Percentiles rank a stretch among this genome's conserved stretches.
Conservation (phyloP, 2,113 vertebrate species). For the Cyprinus carpio region DNA sequence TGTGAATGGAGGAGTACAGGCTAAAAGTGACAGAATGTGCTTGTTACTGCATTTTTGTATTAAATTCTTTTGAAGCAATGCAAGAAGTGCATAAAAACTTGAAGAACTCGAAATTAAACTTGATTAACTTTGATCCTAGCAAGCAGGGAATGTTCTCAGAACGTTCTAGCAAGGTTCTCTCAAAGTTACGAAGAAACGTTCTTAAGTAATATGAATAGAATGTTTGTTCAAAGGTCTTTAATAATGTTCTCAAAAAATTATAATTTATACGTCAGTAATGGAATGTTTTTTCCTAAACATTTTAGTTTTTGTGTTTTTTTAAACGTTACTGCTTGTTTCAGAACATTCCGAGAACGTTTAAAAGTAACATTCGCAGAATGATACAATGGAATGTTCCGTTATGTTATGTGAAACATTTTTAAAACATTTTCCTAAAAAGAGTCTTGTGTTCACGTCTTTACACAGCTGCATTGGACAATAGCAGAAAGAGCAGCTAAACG, state of each 20-base stretch:
- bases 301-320: too few species aligned
- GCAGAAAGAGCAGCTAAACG: slow-evolving; percentile 20
- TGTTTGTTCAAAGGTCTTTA: neutral
- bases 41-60: neutral
- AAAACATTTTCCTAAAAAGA: too few species aligned
- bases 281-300: too few species aligned
- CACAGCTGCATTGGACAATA: slow-evolving; percentile 42
- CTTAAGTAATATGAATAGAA: neutral
- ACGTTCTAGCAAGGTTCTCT: neutral
- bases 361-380: neutral
- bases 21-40: neutral
- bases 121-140: neutral
- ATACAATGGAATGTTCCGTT: neutral
- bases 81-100: neutral
- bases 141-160: neutral
- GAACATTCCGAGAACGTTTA: neutral
- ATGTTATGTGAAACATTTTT: neutral
- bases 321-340: neutral
- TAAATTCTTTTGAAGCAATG: neutral
- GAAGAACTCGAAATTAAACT: neutral
- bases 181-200: neutral
- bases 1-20: neutral
- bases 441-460: slow-evolving; percentile 19
- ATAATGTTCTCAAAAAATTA: neutral
- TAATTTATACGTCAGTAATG: too few species aligned